Evolutionary conservation across 2,113 vertebrate genomes (phyloP).

Genomic region (Anarrhichthys ocellatus): DNA sequence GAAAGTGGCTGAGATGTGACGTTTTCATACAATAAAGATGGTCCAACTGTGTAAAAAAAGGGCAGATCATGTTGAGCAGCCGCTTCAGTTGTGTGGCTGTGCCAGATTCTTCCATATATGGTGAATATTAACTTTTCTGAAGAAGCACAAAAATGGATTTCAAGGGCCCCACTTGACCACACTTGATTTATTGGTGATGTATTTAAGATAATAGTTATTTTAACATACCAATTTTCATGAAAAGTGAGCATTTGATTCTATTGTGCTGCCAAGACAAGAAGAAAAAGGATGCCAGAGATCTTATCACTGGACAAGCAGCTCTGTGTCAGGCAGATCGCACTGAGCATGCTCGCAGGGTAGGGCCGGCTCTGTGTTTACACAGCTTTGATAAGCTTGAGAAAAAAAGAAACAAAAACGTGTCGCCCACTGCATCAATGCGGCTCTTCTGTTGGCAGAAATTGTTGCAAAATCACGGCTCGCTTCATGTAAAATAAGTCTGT

Average conservation of each 20-base stretch:
- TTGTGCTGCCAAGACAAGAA: not conserved
- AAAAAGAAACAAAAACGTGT: not conserved
- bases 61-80: not conserved
- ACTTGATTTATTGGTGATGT: not conserved
- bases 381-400: not conserved
- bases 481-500: not conserved
- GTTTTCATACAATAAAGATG: not conserved
- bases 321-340: not conserved
- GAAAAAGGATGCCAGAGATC: not conserved
- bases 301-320: not conserved
- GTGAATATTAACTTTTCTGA: not conserved
- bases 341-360: not conserved
- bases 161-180: not conserved
- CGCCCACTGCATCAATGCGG: not conserved
- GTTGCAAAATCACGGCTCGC: not conserved
- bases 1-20: not conserved
- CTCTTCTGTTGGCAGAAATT: not conserved
- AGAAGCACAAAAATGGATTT: not conserved
- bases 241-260: not conserved
- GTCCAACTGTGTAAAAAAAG: not conserved
- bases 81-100: not conserved
- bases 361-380: not conserved
- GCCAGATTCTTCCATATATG: not conserved
- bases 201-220: not conserved
- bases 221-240: not conserved